A percentile compares a stretch with the other conserved stretches of the same genome.
phyloP scores from a whole-genome alignment of 2,888 invertebrate genomes.

The Cloeon dipterum region DNA sequence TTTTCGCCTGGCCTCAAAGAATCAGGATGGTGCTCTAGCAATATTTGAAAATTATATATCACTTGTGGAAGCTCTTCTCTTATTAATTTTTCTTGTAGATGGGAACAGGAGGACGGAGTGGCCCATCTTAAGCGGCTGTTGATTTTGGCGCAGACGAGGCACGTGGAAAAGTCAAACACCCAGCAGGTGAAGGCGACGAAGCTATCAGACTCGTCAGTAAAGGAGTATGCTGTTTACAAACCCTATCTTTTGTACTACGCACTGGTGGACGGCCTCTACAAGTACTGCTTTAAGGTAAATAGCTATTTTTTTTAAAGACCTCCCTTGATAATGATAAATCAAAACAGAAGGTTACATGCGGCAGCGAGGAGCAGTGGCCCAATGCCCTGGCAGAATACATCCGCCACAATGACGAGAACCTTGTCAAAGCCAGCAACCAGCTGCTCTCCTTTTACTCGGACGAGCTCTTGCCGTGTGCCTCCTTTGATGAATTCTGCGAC shows the following conservation, averaged over 20 bases:
- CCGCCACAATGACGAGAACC: constrained; percentile 75
- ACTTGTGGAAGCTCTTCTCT: no score
- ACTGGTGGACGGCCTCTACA: constrained; percentile 64
- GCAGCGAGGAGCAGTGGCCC: constrained; percentile 66
- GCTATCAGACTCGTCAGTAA: constrained; percentile 24
- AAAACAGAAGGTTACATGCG: constrained; percentile 32
- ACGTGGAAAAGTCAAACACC: constrained; percentile 35
- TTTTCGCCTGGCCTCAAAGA: no score
- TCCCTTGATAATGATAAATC: not conserved
- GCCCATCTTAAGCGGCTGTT: constrained; percentile 52
- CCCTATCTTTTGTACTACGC: constrained; percentile 67
- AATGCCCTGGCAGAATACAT: constrained; percentile 76
- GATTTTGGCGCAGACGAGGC: constrained; percentile 52
- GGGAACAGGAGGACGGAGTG: no score
- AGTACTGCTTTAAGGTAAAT: constrained; percentile 59
- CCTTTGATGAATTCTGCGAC: constrained; percentile 83
- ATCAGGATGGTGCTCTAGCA: no score
- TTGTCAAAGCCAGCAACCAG: constrained; percentile 70
- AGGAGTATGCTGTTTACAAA: constrained; percentile 63
- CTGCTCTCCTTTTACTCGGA: constrained; percentile 63
- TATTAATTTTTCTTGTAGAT: no score
- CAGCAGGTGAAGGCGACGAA: constrained; percentile 23
- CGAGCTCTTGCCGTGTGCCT: constrained; percentile 72
- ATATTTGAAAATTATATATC: no score
- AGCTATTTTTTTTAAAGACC: not conserved